Conservation (phyloP, 2,797 vertebrate species). For the Chanos chanos region DNA sequence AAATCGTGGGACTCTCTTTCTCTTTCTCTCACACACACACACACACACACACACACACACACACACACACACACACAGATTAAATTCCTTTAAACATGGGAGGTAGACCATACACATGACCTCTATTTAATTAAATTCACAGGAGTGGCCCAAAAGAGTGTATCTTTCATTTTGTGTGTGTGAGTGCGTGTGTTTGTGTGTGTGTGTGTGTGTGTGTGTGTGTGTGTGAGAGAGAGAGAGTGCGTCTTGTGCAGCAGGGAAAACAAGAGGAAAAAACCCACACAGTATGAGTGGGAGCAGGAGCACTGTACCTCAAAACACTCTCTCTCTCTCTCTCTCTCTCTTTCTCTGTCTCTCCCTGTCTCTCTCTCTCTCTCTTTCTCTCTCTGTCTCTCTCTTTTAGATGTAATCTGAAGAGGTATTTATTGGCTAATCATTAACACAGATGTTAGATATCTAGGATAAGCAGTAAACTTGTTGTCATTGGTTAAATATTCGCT, state of each 20-base stretch:
- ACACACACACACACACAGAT: slow-evolving; percentile 39
- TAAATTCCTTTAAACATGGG: slow-evolving; percentile 54
- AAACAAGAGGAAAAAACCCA: slow-evolving; percentile 33
- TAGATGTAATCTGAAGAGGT: too few species aligned
- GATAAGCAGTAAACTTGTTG: too few species aligned
- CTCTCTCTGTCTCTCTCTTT: too few species aligned
- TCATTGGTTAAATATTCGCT: too few species aligned
- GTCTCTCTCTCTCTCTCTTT: too few species aligned
- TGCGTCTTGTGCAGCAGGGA: slow-evolving; percentile 26
- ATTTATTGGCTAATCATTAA: slow-evolving; percentile 6
- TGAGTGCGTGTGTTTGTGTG: too few species aligned
- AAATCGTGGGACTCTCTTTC: slow-evolving; percentile 33
- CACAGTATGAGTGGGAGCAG: slow-evolving; percentile 10
- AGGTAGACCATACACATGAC: slow-evolving; percentile 53
- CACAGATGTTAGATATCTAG: not conserved
- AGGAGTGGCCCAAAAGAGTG: slow-evolving; percentile 51
- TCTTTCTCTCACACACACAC: not conserved
- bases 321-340: not conserved
- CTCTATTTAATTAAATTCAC: slow-evolving; percentile 59
- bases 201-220: too few species aligned
- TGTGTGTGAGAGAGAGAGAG: too few species aligned
- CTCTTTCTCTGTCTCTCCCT: too few species aligned
- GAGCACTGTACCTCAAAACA: too few species aligned
- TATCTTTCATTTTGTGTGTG: slow-evolving; percentile 48
- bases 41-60: slow-evolving; percentile 11